These are phyloP conservation scores for Belonocnema kinseyi DNA, from an alignment of 1,140 invertebrate genomes.

Conservation along the genomic window DNA sequence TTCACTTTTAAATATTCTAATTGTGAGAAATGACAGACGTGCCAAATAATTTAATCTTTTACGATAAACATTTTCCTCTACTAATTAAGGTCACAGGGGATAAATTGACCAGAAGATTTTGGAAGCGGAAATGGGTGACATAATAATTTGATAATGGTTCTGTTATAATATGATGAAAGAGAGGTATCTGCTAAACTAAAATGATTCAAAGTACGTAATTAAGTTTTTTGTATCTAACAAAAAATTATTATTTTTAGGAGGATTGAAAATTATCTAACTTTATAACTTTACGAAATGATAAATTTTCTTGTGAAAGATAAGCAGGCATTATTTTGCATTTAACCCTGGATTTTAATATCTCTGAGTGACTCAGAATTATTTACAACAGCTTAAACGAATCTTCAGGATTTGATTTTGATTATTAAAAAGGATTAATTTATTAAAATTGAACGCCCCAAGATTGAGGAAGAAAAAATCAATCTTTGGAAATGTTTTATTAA, in stretches of 20 bases:
- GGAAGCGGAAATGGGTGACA: no score
- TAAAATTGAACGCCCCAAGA: conserved; percentile 8
- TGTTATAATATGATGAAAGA: no score
- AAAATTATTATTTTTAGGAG: neutral
- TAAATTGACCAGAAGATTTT: no score
- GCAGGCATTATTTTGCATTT: conserved; percentile 7
- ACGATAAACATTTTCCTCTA: no score
- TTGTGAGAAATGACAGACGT: no score
- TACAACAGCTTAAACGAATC: neutral
- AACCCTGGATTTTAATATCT: conserved; percentile 10
- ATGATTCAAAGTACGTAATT: no score
- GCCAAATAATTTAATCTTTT: no score
- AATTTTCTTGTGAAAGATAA: conserved; percentile 17
- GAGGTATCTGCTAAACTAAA: no score
- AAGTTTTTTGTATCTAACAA: neutral
- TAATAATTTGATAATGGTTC: no score
- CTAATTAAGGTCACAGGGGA: no score
- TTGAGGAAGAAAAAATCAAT: neutral
- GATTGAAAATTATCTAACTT: conserved; percentile 21
- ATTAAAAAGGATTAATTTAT: neutral
- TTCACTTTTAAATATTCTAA: no score
- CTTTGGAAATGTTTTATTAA: neutral
- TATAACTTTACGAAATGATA: conserved; percentile 4
- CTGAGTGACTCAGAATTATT: neutral
- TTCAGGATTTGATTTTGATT: conserved; percentile 7